These are phyloP conservation scores for Tipula unca DNA, from an alignment of 2,888 invertebrate genomes.

Conservation along the genomic window DNA sequence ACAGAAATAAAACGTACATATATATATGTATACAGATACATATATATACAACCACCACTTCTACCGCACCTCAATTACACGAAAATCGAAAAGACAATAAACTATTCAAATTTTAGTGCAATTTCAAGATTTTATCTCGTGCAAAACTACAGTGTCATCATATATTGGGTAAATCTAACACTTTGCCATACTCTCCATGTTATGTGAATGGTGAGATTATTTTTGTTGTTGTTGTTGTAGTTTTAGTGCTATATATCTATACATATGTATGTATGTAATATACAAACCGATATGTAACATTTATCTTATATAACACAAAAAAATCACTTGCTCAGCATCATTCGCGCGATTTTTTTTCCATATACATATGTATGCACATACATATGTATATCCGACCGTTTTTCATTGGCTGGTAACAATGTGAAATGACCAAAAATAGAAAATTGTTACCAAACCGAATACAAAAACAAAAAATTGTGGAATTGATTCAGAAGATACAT, in stretches of 20 bases:
- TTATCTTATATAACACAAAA: background rate
- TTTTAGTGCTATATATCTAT: too few species aligned
- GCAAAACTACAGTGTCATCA: background rate
- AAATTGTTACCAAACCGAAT: background rate
- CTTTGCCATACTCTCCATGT: background rate
- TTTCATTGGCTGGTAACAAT: background rate
- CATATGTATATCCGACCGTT: background rate
- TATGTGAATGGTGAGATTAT: background rate
- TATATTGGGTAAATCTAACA: background rate
- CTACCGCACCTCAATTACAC: background rate
- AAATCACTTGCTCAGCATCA: background rate
- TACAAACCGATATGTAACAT: background rate
- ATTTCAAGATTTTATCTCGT: background rate
- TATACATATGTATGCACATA: background rate
- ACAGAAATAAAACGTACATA: background rate
- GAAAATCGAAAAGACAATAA: background rate
- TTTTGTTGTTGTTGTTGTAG: background rate
- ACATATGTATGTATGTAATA: background rate
- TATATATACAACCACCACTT: background rate
- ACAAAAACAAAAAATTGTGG: background rate
- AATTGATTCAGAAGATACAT: background rate
- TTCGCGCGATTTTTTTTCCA: background rate
- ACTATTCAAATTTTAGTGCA: constrained; percentile 4
- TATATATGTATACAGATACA: too few species aligned
- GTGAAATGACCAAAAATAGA: background rate